Evolutionary conservation across 2,113 vertebrate genomes (phyloP).

Genomic region (Hippopotamus amphibius): DNA sequence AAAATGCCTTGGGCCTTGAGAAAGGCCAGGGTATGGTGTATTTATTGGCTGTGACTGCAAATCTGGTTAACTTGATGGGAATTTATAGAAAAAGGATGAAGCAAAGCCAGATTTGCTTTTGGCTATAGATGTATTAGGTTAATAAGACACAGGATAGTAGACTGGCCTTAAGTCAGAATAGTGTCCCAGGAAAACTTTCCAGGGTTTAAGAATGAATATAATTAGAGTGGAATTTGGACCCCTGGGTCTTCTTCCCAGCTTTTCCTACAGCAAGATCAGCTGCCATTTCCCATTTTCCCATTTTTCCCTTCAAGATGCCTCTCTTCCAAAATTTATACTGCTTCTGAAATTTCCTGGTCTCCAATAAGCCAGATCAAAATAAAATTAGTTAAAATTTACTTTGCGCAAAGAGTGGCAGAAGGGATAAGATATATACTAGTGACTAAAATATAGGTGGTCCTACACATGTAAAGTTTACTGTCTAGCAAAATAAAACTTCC

Average conservation of each 20-base stretch:
- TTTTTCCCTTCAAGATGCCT: neutral
- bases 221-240: neutral
- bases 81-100: constrained; percentile 71
- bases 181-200: neutral
- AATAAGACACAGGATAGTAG: constrained; percentile 57
- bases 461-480: neutral
- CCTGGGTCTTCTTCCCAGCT: neutral
- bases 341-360: neutral
- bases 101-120: constrained; percentile 67
- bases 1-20: constrained; percentile 71
- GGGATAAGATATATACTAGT: neutral
- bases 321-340: neutral
- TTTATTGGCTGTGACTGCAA: constrained; percentile 76
- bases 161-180: neutral
- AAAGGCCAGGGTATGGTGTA: constrained; percentile 64
- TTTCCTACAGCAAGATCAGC: neutral
- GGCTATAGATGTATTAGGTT: constrained; percentile 56
- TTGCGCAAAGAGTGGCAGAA: neutral
- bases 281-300: neutral
- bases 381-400: neutral
- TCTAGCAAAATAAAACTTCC: neutral
- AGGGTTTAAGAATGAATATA: neutral
- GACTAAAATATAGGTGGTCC: neutral
- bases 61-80: constrained; percentile 76
- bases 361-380: neutral